Evolutionary conservation across 1,140 invertebrate species (phyloP).

Genomic region (Drosophila pallidifrons): DNA sequence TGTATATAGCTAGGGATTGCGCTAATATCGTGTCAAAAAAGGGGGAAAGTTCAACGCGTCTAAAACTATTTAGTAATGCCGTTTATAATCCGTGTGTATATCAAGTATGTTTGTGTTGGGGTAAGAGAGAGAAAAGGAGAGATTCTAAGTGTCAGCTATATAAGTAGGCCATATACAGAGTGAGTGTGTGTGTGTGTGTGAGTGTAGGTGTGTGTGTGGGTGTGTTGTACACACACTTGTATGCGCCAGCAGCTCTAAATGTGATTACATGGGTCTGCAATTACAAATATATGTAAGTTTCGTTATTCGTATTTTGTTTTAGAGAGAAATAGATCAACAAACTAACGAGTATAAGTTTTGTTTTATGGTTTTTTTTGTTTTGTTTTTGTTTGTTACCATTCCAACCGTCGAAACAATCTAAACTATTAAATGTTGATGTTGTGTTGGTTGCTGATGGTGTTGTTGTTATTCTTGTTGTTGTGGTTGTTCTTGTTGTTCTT

Average conservation of each 20-base stretch:
- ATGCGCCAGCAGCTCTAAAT: constrained; percentile 40
- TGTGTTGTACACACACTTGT: constrained; percentile 21
- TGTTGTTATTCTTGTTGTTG: constrained; percentile 35
- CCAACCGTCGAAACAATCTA: constrained; percentile 59
- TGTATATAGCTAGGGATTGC: constrained; percentile 21
- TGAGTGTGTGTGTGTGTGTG: constrained; percentile 20
- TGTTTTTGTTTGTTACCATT: constrained; percentile 56
- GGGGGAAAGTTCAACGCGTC: constrained; percentile 25
- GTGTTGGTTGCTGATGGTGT: constrained; percentile 26
- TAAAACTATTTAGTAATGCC: constrained; percentile 15
- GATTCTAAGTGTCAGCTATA: constrained; percentile 32
- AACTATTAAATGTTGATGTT: constrained; percentile 46
- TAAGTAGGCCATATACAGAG: constrained; percentile 1
- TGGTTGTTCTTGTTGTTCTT: constrained; percentile 50
- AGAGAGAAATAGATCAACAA: constrained; percentile 37
- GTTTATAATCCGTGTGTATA: constrained; percentile 22
- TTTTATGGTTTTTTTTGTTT: constrained; percentile 30
- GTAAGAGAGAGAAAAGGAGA: not conserved
- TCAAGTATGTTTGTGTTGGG: constrained; percentile 7
- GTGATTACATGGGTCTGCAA: constrained; percentile 51
- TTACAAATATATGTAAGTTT: constrained; percentile 46
- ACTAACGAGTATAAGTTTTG: constrained; percentile 52
- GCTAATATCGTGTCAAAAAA: constrained; percentile 20
- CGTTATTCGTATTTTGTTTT: constrained; percentile 21
- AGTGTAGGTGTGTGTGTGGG: constrained; percentile 12